Percentiles rank a stretch among this genome's conserved stretches.
phyloP scores from a whole-genome alignment of 2,888 invertebrate species.

The Nomada ferruginata region DNA sequence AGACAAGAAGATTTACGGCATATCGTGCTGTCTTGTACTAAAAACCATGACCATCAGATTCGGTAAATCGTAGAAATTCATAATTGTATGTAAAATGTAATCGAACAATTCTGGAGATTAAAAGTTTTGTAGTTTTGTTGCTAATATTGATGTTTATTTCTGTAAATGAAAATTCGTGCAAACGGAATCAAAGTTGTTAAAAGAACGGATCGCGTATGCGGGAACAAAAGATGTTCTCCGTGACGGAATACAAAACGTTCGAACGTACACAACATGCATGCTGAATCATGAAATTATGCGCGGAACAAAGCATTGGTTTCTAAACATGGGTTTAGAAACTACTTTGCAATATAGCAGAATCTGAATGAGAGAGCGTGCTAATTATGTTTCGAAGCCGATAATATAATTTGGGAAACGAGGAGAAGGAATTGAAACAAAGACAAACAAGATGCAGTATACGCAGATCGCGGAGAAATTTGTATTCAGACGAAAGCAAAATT shows the following conservation, averaged over 20 bases:
- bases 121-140: no score
- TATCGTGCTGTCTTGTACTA: no score
- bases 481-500: no score
- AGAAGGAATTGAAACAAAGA: no score
- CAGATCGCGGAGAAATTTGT: no score
- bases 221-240: slow-evolving; percentile 15
- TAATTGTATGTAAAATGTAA: no score
- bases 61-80: no score
- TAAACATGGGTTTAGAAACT: background rate
- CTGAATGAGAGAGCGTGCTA: background rate
- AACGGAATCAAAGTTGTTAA: slow-evolving; percentile 2
- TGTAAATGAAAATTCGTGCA: background rate
- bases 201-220: slow-evolving; percentile 38
- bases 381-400: background rate
- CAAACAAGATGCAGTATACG: no score
- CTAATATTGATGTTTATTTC: no score
- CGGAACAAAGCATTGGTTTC: slow-evolving; percentile 30
- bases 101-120: no score
- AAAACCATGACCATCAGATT: no score
- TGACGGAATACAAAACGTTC: slow-evolving; percentile 49
- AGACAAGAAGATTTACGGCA: background rate
- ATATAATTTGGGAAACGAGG: no score
- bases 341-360: background rate
- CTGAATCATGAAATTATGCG: slow-evolving; percentile 15
- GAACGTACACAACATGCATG: slow-evolving; percentile 40